Base-by-base conservation (phyloP, 2,888 invertebrate genomes). In the Cinara cedri region DNA sequence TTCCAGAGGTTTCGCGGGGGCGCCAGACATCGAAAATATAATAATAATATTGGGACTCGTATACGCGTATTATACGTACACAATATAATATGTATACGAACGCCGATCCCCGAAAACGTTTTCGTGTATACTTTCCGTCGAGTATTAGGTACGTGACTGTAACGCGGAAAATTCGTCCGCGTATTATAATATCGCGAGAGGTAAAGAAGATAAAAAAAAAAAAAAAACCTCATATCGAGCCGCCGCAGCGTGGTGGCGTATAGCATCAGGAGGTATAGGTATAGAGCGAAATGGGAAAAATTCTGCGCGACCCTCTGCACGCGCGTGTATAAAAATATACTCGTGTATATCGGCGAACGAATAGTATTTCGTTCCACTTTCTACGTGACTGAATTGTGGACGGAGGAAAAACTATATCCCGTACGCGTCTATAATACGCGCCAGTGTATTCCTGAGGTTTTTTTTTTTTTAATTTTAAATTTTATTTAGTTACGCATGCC, bases 301-400 rank as follows among this genome's bases (percentile, higher is more conserved):
- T 21, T 65, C 63, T 65, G 74, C 24, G 60, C 74, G 65, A 75
- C 54, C 65, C 65, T 44, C n/a, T n/a, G n/a, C n/a, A n/a, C n/a
- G n/a, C n/a, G n/a, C n/a, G n/a, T n/a, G n/a, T n/a, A n/a, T n/a
- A n/a, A n/a, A n/a, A n/a, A n/a, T n/a, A n/a, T n/a, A n/a, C n/a
- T n/a, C n/a, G 54, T 57, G 6, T 34, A 6, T 34, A 34, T 34
- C 76, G 49, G 24, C 19, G 55, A 66, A 66, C n/a, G 55, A 55
- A 66, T 65, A 75, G 66, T 76, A 66, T 76, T 34, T 68, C 78
- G 78, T 78, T 78, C 60, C 78, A 78, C 78, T 78, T 78, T 78
- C 78, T 78, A 68, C 78, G 68, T 78, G 68, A 68, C 68, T 70
- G 78, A 70, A 68, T 34, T 68, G 34, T 4, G n/a, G 46, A 60